Evolutionary conservation across 1,140 invertebrate genomes (phyloP).

Genomic region (Pogonomyrmex barbatus): DNA sequence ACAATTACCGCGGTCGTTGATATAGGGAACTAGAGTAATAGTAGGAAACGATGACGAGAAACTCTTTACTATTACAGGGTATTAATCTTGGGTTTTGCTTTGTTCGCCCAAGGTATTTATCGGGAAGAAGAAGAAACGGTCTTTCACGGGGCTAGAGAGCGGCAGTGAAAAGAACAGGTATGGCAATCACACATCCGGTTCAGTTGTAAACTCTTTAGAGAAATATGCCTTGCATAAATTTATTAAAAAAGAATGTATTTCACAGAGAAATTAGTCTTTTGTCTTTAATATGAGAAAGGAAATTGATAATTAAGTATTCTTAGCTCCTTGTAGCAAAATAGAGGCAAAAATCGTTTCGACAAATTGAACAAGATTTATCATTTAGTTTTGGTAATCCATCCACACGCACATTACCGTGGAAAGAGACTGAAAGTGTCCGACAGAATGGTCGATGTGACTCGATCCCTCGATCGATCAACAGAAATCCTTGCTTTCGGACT

Average conservation of each 20-base stretch:
- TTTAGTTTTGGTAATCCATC: conserved; percentile 17
- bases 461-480: conserved; percentile 74
- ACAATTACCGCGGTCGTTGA: conserved; percentile 75
- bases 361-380: conserved; percentile 51
- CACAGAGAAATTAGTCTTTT: background rate
- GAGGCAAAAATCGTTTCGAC: background rate
- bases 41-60: conserved; percentile 68
- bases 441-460: conserved; percentile 47
- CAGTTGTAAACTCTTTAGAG: background rate
- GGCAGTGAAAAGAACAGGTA: conserved; percentile 11
- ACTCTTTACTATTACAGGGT: conserved; percentile 72
- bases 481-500: conserved; percentile 64
- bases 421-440: conserved; percentile 15
- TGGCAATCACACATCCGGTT: conserved; percentile 13
- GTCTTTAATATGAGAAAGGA: background rate
- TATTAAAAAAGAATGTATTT: conserved; percentile 10
- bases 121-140: conserved; percentile 24
- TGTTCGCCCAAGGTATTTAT: conserved; percentile 50
- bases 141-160: conserved; percentile 27
- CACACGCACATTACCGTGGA: conserved; percentile 2
- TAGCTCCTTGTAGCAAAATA: background rate
- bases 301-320: background rate
- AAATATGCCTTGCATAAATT: background rate
- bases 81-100: conserved; percentile 65
- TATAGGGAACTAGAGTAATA: conserved; percentile 71